Evolutionary conservation across 2,797 vertebrate species (phyloP).

Genomic region (Sardinella longiceps): DNA sequence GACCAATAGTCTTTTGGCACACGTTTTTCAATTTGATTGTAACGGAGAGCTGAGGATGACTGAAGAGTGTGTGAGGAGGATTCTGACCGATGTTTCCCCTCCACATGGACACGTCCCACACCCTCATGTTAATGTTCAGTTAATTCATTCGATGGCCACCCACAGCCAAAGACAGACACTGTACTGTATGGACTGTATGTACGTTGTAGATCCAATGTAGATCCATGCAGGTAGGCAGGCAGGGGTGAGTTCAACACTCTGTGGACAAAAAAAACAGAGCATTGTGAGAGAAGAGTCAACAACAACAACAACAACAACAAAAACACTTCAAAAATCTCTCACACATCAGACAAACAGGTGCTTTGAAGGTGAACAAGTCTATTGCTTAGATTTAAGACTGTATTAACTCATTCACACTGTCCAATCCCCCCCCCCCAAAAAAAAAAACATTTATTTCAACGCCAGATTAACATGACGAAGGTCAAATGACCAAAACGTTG

Average conservation of each 20-base stretch:
- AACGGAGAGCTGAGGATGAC: constrained; percentile 65
- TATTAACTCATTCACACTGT: no score
- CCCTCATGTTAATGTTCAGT: background rate
- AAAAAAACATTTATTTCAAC: no score
- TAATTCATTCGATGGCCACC: constrained; percentile 28
- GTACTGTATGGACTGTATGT: no score
- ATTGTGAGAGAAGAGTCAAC: background rate
- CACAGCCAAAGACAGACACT: background rate
- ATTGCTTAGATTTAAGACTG: no score
- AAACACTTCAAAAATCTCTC: no score
- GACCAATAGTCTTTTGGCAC: constrained; percentile 71
- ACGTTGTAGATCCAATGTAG: background rate
- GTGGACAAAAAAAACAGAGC: background rate
- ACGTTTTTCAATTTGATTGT: constrained; percentile 68
- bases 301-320: background rate
- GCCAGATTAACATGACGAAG: no score
- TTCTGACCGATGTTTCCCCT: constrained; percentile 35
- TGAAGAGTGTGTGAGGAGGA: constrained; percentile 47
- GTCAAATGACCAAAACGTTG: no score
- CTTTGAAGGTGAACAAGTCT: no score
- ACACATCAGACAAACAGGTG: no score
- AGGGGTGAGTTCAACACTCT: constrained; percentile 10
- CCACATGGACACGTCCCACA: constrained; percentile 33
- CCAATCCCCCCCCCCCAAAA: no score
- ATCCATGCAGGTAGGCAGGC: background rate